These are phyloP conservation scores for Idaea dimidiata DNA, from an alignment of 2,888 invertebrate species.

Conservation along the genomic window DNA sequence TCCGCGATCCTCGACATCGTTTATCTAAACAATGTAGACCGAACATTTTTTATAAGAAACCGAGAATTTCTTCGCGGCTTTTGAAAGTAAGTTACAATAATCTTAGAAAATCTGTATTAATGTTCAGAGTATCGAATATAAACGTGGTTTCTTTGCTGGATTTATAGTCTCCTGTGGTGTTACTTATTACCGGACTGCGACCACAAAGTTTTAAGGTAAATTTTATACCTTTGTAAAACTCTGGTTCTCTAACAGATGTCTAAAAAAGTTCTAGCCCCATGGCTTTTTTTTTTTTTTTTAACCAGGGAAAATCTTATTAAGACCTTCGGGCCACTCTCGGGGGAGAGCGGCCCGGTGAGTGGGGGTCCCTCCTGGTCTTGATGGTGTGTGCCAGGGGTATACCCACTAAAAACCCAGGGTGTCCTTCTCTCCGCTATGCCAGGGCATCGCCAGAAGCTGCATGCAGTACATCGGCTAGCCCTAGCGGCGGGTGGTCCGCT, in stretches of 20 bases:
- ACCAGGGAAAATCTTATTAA: no score
- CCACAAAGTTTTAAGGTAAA: constrained; percentile 46
- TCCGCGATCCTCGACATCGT: constrained; percentile 5
- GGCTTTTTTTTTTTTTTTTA: no score
- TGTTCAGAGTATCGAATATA: constrained; percentile 50
- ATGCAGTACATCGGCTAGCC: no score
- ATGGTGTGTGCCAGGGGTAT: no score
- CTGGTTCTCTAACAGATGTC: constrained; percentile 32
- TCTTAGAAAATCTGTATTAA: constrained; percentile 57
- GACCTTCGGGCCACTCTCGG: no score
- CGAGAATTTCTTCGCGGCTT: constrained; percentile 22
- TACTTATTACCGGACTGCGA: constrained; percentile 49
- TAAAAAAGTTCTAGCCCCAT: no score
- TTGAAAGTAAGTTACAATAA: constrained; percentile 44
- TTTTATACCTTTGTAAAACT: constrained; percentile 47
- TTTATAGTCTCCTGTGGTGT: constrained; percentile 51
- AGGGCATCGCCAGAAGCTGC: no score
- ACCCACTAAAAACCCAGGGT: no score
- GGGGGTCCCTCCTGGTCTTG: no score
- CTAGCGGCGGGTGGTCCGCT: no score
- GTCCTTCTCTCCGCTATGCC: no score
- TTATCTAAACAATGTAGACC: constrained; percentile 8
- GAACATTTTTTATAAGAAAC: constrained; percentile 22
- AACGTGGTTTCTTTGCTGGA: constrained; percentile 50
- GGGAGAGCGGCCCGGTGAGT: no score